Evolutionary conservation across 2,113 vertebrate species (phyloP), one percentile per base, ranked within the genome.

Genomic region (Stercorarius parasiticus): DNA sequence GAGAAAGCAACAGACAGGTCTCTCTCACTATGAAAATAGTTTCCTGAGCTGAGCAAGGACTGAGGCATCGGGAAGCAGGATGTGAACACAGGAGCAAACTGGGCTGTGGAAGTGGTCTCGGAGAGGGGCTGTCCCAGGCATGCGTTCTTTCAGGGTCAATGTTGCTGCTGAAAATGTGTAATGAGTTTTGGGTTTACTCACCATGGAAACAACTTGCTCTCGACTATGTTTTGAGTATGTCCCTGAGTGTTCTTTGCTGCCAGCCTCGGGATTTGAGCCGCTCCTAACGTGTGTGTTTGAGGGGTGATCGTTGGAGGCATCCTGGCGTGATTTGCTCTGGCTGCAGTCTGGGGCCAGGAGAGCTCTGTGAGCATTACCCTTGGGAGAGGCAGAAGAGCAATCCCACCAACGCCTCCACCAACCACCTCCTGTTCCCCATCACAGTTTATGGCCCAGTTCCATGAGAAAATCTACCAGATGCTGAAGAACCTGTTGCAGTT

Each of bases 371-470:
- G 38, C 4, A 0, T 15, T 15, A 30, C 7, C 3, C 4, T 21
- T 2, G 13, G 59, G 16, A 49, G 52, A 58, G 23, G 26, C 10
- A 42, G 21, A 53, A 52, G 70, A 50, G 9, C 4, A 3, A 18
- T 29, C 26, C 18, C 14, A 3, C 26, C 13, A 5, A 4, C 3
- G 52, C 10, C 36, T 42, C 42, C 76, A 20, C 40, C 25, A 27
- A 0, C 45, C 4, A 11, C 55, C 3, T 77, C 89, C 89, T 93
- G 76, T 96, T 96, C 82, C 96, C 66, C 26, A 5, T 50, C 45
- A 97, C 94, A 99, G 99, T 99, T 99, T 53, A 99, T 99, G 98
- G 98, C 99, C 50, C 99, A 99, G 97, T 99, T 99, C 98, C 99
- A 99, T 9, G 99, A 99, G 90, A 99, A 99, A 98, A 98, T 99